phyloP scores from a whole-genome alignment of 2,797 vertebrate genomes.

The Mus spretus region DNA sequence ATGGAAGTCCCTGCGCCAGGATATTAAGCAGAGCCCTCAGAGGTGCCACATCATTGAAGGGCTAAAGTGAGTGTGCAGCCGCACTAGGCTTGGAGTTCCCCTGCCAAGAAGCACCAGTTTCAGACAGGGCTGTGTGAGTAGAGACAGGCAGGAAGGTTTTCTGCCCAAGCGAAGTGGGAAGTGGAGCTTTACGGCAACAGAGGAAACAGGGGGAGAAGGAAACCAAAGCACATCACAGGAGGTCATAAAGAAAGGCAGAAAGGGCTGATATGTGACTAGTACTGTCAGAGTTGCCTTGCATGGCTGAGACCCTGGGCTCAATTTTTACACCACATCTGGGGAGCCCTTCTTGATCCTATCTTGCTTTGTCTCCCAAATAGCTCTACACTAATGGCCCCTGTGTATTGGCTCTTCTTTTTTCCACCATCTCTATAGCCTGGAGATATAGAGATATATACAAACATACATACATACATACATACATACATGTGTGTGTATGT shows the following conservation, averaged over 20 bases:
- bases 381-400: background rate
- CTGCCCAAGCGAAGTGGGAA: too few relatives aligned
- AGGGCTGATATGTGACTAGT: too few relatives aligned
- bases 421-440: background rate
- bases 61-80: background rate
- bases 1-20: background rate
- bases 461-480: background rate
- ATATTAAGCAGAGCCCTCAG: background rate
- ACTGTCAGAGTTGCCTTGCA: too few relatives aligned
- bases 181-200: background rate
- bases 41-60: background rate
- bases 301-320: background rate
- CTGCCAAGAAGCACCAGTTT: background rate
- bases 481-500: background rate
- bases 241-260: background rate
- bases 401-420: background rate
- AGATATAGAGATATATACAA: background rate
- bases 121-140: background rate
- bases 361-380: background rate
- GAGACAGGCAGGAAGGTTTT: background rate
- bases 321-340: background rate
- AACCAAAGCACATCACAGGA: background rate
- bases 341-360: background rate
- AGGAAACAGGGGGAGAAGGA: background rate
- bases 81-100: too few relatives aligned